Conservation (phyloP, 1,140 invertebrate species). For the Hestina assimilis region DNA sequence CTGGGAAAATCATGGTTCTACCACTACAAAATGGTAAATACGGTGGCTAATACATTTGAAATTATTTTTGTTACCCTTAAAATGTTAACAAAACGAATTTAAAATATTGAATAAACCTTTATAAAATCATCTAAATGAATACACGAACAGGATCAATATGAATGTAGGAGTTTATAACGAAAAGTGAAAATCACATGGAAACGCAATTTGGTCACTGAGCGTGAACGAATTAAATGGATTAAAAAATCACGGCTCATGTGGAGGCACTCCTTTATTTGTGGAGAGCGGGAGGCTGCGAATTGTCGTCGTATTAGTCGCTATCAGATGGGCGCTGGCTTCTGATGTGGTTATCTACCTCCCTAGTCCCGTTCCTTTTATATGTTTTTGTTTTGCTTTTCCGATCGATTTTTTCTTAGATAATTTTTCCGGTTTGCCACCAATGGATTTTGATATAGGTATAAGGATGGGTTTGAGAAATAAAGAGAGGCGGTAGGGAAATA, state of each 20-base stretch:
- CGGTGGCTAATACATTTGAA: too few species aligned
- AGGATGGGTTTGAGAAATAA: too few species aligned
- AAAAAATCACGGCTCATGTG: slow-evolving; percentile 30
- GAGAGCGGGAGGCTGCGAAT: slow-evolving; percentile 60
- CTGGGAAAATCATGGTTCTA: too few species aligned
- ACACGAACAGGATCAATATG: neutral
- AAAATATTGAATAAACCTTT: too few species aligned
- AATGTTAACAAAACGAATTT: too few species aligned
- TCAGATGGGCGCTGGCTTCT: slow-evolving; percentile 48
- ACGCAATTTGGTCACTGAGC: slow-evolving; percentile 2
- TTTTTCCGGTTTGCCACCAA: too few species aligned
- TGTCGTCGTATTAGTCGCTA: slow-evolving; percentile 69
- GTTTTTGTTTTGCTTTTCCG: slow-evolving; percentile 26
- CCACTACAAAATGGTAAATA: too few species aligned
- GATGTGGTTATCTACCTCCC: slow-evolving; percentile 33
- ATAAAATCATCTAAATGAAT: neutral
- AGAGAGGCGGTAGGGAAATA: too few species aligned
- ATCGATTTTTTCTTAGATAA: too few species aligned
- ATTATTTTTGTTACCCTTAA: too few species aligned
- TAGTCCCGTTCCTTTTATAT: slow-evolving; percentile 38
- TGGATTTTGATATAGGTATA: too few species aligned
- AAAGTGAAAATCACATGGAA: neutral
- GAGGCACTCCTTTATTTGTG: slow-evolving; percentile 38
- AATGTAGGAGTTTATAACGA: neutral
- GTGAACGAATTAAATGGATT: slow-evolving; percentile 27